phyloP scores from a whole-genome alignment of 2,888 invertebrate species.

The Meganola albula region DNA sequence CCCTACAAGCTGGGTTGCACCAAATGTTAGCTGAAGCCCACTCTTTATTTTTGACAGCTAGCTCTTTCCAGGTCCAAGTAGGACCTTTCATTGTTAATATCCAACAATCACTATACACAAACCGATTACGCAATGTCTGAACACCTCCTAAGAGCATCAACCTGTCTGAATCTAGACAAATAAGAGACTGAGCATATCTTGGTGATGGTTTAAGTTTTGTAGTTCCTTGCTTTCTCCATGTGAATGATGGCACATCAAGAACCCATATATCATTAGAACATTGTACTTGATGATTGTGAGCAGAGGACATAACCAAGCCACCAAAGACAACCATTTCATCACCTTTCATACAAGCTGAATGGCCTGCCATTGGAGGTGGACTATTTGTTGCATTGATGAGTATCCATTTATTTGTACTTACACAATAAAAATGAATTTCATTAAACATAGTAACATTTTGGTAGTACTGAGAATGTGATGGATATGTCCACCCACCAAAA shows the following conservation, averaged over 20 bases:
- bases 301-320: constrained; percentile 78
- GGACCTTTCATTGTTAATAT: constrained; percentile 86
- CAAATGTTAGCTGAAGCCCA: constrained; percentile 92
- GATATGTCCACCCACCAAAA: constrained; percentile 98
- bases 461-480: constrained; percentile 89
- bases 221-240: constrained; percentile 87
- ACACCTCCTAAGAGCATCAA: constrained; percentile 91
- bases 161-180: constrained; percentile 86
- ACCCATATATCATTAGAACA: constrained; percentile 93
- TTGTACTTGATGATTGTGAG: constrained; percentile 64
- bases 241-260: constrained; percentile 85
- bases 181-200: constrained; percentile 96
- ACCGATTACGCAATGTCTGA: constrained; percentile 86
- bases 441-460: constrained; percentile 93
- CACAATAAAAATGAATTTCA: constrained; percentile 93
- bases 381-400: constrained; percentile 81
- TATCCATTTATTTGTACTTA: constrained; percentile 88
- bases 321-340: constrained; percentile 92
- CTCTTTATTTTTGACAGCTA: constrained; percentile 86
- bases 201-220: constrained; percentile 84
- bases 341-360: constrained; percentile 91
- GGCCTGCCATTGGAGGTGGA: constrained; percentile 93
- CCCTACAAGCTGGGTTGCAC: constrained; percentile 93
- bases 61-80: constrained; percentile 85
- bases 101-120: constrained; percentile 94